Evolutionary conservation across 2,797 vertebrate genomes (phyloP).

Genomic region (Chelon auratus): DNA sequence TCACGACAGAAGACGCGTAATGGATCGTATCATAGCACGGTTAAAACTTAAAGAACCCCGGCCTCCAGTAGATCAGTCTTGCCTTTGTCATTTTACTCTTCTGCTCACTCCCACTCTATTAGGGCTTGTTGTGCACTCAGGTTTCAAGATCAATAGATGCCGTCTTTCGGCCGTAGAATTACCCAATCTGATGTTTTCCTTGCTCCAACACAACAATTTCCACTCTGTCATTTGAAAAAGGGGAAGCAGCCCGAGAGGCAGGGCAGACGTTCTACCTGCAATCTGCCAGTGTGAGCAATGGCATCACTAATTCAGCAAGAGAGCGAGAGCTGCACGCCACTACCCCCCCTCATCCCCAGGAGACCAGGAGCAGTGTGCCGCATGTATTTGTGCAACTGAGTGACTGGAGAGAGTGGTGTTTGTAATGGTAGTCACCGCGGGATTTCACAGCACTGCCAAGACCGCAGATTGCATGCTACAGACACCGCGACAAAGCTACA

Average conservation of each 20-base stretch:
- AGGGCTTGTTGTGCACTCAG: constrained; percentile 32
- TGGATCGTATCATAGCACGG: neutral
- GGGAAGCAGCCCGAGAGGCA: constrained; percentile 36
- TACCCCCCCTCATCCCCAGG: neutral
- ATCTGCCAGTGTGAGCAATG: constrained; percentile 24
- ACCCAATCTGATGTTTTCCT: constrained; percentile 52
- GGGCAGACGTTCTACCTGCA: constrained; percentile 28
- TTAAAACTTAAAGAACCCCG: neutral
- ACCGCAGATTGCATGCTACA: constrained; percentile 20
- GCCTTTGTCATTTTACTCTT: constrained; percentile 16
- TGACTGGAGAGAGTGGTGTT: constrained; percentile 1
- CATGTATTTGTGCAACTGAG: neutral
- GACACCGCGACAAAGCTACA: constrained; percentile 2
- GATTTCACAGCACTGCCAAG: constrained; percentile 30
- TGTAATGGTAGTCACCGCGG: constrained; percentile 22
- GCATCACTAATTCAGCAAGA: constrained; percentile 31
- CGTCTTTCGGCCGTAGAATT: constrained; percentile 59
- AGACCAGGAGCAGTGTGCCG: constrained; percentile 2
- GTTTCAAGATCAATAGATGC: constrained; percentile 60
- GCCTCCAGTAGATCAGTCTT: constrained; percentile 15
- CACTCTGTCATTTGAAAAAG: constrained; percentile 52
- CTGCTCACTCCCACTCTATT: constrained; percentile 19
- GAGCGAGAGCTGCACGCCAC: constrained; percentile 14
- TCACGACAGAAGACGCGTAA: constrained; percentile 2
- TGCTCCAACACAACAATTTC: constrained; percentile 58